phyloP scores from a whole-genome alignment of 2,113 vertebrate species.

The Urocitellus parryii region DNA sequence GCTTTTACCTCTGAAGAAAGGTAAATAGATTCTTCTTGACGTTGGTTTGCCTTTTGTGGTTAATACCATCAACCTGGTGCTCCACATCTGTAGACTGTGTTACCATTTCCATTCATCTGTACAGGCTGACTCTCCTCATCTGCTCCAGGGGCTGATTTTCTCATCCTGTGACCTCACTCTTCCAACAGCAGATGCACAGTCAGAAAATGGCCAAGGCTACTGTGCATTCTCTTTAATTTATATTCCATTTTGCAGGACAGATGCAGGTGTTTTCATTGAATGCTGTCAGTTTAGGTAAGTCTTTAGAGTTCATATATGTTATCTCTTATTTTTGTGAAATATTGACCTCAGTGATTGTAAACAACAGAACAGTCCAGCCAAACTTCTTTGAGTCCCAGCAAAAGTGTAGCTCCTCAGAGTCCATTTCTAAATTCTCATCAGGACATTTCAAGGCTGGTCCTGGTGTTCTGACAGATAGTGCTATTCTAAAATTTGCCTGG shows the following conservation, averaged over 20 bases:
- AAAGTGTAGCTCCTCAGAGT: background rate
- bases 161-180: background rate
- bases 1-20: background rate
- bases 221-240: background rate
- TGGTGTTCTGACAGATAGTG: background rate
- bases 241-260: background rate
- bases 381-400: background rate
- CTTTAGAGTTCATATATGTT: background rate
- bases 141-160: background rate
- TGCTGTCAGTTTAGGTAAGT: background rate
- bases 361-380: background rate
- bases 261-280: background rate
- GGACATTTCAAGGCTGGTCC: background rate
- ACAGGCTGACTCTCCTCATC: background rate
- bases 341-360: background rate
- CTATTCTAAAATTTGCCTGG: background rate
- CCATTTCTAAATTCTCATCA: background rate
- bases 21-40: background rate
- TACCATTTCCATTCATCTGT: background rate
- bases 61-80: background rate
- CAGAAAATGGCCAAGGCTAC: background rate
- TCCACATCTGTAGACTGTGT: background rate
- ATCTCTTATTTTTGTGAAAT: conserved; percentile 29
- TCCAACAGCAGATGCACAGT: background rate
- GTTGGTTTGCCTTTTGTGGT: background rate